phyloP scores from a whole-genome alignment of 1,140 invertebrate genomes.

The Maconellicoccus hirsutus region DNA sequence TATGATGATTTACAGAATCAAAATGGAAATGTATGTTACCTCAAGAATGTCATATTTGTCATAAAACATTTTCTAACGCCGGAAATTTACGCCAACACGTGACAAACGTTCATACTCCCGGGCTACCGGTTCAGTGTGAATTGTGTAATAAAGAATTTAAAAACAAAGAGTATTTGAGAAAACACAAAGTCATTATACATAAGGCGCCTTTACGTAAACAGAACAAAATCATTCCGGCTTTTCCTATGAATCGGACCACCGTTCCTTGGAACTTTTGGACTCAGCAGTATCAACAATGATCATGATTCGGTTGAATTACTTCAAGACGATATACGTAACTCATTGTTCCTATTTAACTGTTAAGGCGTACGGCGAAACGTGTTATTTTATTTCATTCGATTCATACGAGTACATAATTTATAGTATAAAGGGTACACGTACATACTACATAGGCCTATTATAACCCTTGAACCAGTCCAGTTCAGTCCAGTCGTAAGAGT shows the following conservation, averaged over 20 bases:
- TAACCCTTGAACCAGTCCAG: no score
- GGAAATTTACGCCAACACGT: conserved; percentile 62
- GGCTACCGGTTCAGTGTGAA: conserved; percentile 50
- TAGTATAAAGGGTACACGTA: no score
- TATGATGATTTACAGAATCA: conserved; percentile 19
- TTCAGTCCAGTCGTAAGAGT: no score
- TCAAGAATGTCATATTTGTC: conserved; percentile 46
- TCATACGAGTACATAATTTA: no score
- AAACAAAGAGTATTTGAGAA: conserved; percentile 56
- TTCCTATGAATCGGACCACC: not conserved
- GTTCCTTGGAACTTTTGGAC: not conserved
- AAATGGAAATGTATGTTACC: conserved; percentile 32
- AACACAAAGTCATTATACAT: conserved; percentile 55
- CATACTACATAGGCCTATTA: no score
- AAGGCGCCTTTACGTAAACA: conserved; percentile 29
- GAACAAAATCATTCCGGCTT: not conserved
- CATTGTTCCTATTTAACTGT: not conserved
- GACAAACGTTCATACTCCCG: conserved; percentile 56
- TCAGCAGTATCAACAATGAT: not conserved
- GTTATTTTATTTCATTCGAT: no score
- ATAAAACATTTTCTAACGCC: conserved; percentile 51
- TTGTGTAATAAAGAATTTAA: conserved; percentile 54
- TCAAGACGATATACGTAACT: not conserved
- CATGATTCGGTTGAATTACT: not conserved
- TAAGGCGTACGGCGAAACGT: no score